Percentiles rank a stretch among this genome's conserved stretches.
Conservation (phyloP, 2,888 invertebrate genomes). For the Noctua fimbriata region DNA sequence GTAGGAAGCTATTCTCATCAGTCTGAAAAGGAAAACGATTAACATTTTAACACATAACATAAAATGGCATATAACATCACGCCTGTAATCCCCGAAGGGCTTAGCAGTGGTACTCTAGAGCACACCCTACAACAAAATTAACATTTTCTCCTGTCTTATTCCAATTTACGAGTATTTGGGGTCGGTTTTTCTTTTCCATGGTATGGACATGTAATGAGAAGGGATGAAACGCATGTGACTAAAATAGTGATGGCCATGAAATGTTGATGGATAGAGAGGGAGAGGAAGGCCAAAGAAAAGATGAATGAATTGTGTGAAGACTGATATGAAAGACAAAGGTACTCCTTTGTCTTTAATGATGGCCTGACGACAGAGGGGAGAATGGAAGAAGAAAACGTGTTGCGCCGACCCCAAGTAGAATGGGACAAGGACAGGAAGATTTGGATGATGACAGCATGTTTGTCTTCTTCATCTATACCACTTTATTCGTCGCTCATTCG, state of each 20-base stretch:
- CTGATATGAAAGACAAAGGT: no score
- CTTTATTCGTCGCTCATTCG: neutral
- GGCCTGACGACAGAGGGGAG: no score
- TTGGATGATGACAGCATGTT: neutral
- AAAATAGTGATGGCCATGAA: no score
- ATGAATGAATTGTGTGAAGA: no score
- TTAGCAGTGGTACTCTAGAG: neutral
- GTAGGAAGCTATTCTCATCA: conserved; percentile 94
- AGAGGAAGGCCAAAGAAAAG: no score
- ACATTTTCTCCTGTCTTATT: neutral
- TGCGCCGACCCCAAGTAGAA: no score
- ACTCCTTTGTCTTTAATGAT: no score
- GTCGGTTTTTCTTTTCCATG: neutral
- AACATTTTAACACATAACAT: neutral
- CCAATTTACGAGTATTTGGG: neutral
- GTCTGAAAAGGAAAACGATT: conserved; percentile 88
- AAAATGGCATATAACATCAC: neutral
- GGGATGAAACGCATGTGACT: no score
- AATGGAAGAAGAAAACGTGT: no score
- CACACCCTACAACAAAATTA: neutral
- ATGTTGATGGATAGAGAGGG: no score
- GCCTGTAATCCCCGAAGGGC: neutral
- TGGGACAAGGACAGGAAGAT: no score
- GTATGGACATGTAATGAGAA: no score
- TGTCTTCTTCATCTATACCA: neutral